Evolutionary conservation across 2,113 vertebrate genomes (phyloP).

Genomic region (Diadophis punctatus): DNA sequence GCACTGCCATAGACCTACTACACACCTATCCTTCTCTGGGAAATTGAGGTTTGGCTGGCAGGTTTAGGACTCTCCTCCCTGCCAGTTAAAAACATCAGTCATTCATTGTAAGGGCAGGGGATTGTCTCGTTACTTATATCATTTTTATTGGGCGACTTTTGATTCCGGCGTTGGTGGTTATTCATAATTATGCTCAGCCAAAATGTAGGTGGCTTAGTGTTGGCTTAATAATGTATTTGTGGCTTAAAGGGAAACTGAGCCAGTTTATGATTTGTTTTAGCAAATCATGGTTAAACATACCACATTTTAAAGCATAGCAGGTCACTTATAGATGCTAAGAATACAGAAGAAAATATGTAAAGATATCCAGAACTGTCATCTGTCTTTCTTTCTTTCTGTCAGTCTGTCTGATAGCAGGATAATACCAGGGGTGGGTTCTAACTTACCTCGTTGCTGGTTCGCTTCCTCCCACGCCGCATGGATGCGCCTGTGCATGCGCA

Average conservation of each 20-base stretch:
- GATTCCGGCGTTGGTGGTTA: neutral
- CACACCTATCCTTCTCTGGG: neutral
- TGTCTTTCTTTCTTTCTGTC: neutral
- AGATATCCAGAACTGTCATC: neutral
- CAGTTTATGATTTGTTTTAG: neutral
- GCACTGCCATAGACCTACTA: too few relatives aligned
- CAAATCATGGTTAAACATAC: neutral
- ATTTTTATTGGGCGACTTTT: neutral
- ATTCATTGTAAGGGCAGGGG: neutral
- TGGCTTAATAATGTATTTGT: neutral
- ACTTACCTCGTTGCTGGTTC: too few relatives aligned
- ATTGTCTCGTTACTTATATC: neutral
- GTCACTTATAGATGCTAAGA: neutral
- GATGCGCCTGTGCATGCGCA: too few relatives aligned
- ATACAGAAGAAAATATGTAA: neutral
- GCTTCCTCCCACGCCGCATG: too few relatives aligned
- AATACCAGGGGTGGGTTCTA: too few relatives aligned
- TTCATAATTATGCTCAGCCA: neutral
- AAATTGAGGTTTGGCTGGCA: neutral
- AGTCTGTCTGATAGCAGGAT: neutral
- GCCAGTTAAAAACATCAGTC: neutral
- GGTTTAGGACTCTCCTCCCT: neutral
- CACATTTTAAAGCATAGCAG: neutral
- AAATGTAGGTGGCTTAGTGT: neutral
- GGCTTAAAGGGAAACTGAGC: neutral